Conservation (phyloP, 2,888 invertebrate genomes). For the Mechanitis messenoides region DNA sequence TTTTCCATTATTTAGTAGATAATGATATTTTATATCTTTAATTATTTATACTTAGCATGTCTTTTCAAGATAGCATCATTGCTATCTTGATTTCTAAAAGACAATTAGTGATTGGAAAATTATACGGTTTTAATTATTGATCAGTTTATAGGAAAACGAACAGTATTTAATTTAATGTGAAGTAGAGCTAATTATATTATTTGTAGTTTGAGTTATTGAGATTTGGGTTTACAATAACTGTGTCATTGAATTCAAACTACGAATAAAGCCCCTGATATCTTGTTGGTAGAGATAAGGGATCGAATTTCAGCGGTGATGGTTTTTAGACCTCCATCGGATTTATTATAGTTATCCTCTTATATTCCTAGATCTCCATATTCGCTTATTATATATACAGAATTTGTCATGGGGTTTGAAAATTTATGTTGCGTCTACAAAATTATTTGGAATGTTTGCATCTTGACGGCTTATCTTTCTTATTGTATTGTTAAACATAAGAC, state of each 20-base stretch:
- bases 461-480: constrained; percentile 73
- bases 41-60: constrained; percentile 5
- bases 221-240: neutral
- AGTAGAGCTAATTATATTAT: constrained; percentile 19
- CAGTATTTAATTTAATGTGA: constrained; percentile 9
- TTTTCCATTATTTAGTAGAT: constrained; percentile 16
- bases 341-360: constrained; percentile 25
- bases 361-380: constrained; percentile 44
- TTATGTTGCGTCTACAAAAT: constrained; percentile 61
- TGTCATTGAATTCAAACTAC: constrained; percentile 30
- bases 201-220: constrained; percentile 25
- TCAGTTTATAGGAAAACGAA: constrained; percentile 12
- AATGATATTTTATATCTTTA: neutral
- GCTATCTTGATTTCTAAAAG: neutral
- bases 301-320: constrained; percentile 46
- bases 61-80: neutral
- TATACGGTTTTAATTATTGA: constrained; percentile 5
- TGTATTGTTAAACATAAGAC: constrained; percentile 51
- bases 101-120: neutral
- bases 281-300: constrained; percentile 13
- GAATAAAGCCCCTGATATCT: constrained; percentile 24
- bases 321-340: constrained; percentile 30
- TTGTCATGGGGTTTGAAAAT: constrained; percentile 75
- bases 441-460: constrained; percentile 75
- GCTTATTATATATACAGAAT: constrained; percentile 53